phyloP scores from a whole-genome alignment of 2,888 invertebrate genomes.

The Acrocera orbiculus region DNA sequence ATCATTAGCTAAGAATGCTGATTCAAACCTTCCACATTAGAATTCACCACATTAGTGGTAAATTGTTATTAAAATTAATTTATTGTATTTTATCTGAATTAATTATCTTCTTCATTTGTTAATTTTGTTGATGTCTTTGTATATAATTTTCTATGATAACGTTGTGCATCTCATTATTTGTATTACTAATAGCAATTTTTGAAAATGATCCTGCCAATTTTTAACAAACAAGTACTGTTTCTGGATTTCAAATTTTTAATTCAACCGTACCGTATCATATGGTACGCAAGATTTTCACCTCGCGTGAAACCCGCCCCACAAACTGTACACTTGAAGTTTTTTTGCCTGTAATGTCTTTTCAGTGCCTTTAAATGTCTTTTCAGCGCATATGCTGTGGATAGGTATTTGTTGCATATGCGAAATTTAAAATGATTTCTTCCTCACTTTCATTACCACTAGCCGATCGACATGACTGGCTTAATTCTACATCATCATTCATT shows the following conservation, averaged over 20 bases:
- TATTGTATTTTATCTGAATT: slow-evolving; percentile 26
- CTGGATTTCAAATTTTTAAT: slow-evolving; percentile 43
- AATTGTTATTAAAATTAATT: slow-evolving; percentile 34
- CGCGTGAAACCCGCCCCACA: too few species aligned
- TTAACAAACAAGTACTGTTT: slow-evolving; percentile 75
- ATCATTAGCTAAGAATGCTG: slow-evolving; percentile 64
- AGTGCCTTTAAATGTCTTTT: too few species aligned
- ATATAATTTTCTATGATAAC: slow-evolving; percentile 38
- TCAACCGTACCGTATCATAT: too few species aligned
- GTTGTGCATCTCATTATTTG: slow-evolving; percentile 26
- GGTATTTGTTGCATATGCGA: too few species aligned
- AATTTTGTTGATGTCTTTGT: slow-evolving; percentile 37
- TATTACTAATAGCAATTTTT: slow-evolving; percentile 44
- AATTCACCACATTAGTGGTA: slow-evolving; percentile 73
- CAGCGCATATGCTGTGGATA: too few species aligned
- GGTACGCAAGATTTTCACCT: too few species aligned
- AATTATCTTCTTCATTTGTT: slow-evolving; percentile 26
- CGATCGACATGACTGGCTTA: too few species aligned
- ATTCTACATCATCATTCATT: too few species aligned
- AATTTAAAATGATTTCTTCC: too few species aligned
- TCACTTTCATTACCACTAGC: too few species aligned
- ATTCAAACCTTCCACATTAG: slow-evolving; percentile 85
- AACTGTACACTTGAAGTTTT: too few species aligned
- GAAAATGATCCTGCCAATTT: slow-evolving; percentile 70
- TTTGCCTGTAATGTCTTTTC: too few species aligned